A percentile compares a stretch with the other conserved stretches of the same genome.
Evolutionary conservation across 2,113 vertebrate genomes (phyloP).

Genomic region (Mormoops blainvillei): DNA sequence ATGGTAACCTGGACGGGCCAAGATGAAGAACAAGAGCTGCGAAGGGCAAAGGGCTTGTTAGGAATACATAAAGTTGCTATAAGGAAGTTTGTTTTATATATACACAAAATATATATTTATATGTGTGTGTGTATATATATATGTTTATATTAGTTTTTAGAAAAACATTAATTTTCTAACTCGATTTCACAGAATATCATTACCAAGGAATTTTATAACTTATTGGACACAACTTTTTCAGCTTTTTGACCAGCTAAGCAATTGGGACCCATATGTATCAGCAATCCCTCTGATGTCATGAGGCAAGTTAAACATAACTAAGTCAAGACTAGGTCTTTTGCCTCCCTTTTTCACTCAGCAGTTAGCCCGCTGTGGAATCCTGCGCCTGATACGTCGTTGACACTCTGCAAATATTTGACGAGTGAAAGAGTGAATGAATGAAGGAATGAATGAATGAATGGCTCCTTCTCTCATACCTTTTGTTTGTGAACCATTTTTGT

Average conservation of each 20-base stretch:
- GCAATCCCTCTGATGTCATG: not conserved
- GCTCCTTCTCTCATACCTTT: not conserved
- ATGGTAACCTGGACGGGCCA: fast-evolving
- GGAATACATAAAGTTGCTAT: not conserved
- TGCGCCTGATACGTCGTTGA: not conserved
- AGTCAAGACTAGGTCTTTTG: not conserved
- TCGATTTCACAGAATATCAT: not conserved
- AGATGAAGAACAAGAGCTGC: not conserved
- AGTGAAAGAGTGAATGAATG: not conserved
- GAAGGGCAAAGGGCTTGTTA: not conserved
- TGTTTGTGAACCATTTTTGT: not conserved
- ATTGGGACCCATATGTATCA: not conserved
- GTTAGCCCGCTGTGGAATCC: not conserved
- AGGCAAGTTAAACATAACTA: not conserved
- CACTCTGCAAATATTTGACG: not conserved
- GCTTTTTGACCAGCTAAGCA: not conserved
- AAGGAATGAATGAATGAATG: not conserved
- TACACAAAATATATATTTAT: too few species aligned
- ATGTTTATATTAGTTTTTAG: not conserved
- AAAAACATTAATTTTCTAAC: not conserved
- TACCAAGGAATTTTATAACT: not conserved
- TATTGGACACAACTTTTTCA: not conserved
- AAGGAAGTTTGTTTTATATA: not conserved
- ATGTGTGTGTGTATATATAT: too few species aligned
- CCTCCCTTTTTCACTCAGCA: not conserved